Evolutionary conservation across 2,113 vertebrate species (phyloP).

Genomic region (Nerophis ophidion): DNA sequence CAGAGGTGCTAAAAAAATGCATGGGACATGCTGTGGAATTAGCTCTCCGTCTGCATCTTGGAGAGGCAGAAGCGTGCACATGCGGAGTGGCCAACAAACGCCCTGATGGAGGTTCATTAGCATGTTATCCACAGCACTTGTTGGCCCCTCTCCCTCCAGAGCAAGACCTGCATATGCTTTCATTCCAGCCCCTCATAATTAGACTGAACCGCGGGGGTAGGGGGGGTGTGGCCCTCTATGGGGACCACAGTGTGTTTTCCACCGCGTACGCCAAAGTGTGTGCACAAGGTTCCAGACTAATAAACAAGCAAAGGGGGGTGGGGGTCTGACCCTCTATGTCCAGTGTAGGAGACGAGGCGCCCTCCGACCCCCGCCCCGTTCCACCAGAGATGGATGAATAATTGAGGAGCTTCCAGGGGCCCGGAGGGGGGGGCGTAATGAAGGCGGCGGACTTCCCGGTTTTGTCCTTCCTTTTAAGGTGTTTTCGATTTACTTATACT

Average conservation of each 20-base stretch:
- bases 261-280: too few species aligned
- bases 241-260: too few species aligned
- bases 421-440: too few species aligned
- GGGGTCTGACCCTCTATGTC: slow-evolving; percentile 39
- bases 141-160: slow-evolving; percentile 40
- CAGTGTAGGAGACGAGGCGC: too few species aligned
- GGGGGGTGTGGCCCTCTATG: too few species aligned
- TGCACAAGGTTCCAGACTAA: slow-evolving; percentile 38
- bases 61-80: slow-evolving; percentile 12
- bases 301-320: slow-evolving; percentile 44
- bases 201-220: slow-evolving; percentile 56
- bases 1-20: slow-evolving; percentile 76
- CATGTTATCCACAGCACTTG: slow-evolving; percentile 56
- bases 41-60: slow-evolving; percentile 54
- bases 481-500: too few species aligned
- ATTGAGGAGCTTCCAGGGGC: too few species aligned
- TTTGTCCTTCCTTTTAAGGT: too few species aligned
- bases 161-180: slow-evolving; percentile 58
- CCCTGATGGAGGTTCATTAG: slow-evolving; percentile 64
- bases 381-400: too few species aligned
- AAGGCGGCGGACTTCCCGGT: too few species aligned
- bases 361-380: too few species aligned
- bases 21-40: slow-evolving; percentile 74
- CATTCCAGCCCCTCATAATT: slow-evolving; percentile 66
- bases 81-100: background rate